Evolutionary conservation across 2,888 invertebrate species (phyloP), one percentile per base, ranked within the genome.

Genomic region (Nysson spinosus): DNA sequence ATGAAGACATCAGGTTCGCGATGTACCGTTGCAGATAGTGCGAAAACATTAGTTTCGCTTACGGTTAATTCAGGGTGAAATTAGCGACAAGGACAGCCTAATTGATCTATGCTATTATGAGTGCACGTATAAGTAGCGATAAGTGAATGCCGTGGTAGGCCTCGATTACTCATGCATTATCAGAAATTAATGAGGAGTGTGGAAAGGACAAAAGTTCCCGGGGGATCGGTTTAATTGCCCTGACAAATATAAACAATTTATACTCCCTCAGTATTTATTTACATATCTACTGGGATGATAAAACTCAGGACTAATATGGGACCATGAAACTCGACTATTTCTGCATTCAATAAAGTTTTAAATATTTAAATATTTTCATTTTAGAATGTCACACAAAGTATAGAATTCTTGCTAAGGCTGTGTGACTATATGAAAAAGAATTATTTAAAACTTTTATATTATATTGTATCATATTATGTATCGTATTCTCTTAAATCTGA

Each of bases 21-120:
- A n/a, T n/a, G 19, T 32, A 43, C 56, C 34, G 28, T 39, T 4
- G 24, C 11, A 24, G 16, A 56, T 40, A 64, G 47, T 14, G 51
- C 24, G 19, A 58, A 66, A 55, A 43, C 47, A 20, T 70, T 44
- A 51, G 30, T 46, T 30, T 28, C 30, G 19, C 44, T 50, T 22
- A 14, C 11, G 30, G 52, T 40, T 50, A 64, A 61, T 56, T 64
- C 44, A 14, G 30, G n/a, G 4, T 34, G 44, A 63, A 65, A 60
- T 60, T 69, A 69, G 39, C 34, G 6, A 46, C 57, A 52, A 66
- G 61, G 55, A 66, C 63, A 51, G 30, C 26, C 63, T 75, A 72
- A 67, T 69, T 61, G 58, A 69, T 55, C 52, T 17, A 11, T 17
- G 58, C 57, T 61, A 58, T 72, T 75, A 69, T 39, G 43, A 26